Evolutionary conservation across 2,113 vertebrate species (phyloP), one percentile per base, ranked within the genome.

Genomic region (Candoia aspera): DNA sequence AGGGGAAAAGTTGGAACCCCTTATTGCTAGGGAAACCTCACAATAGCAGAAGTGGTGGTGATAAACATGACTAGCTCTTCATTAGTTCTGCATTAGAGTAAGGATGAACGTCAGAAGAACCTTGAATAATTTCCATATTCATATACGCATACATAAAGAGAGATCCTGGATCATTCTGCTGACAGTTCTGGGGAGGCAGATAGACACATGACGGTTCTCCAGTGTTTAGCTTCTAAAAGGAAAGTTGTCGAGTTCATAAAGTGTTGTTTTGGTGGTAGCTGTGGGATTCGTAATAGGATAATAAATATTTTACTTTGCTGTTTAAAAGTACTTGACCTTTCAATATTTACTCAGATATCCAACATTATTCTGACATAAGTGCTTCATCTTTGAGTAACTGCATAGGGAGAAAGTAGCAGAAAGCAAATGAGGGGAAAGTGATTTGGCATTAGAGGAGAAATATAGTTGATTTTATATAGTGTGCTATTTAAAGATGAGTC

Each of bases 61-160:
- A 89, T 86, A 42, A 79, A 85, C 57, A 88, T 90, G 90, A 33
- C 10, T 33, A 17, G 4, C 64, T 4, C 73, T 73, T 91, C 0
- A 9, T 93, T 62, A 62, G 42, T 93, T 95, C 54, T 96, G 29
- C 33, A 0, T 90, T 92, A 91, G 37, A 90, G 42, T 87, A 79
- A 90, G 62, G 94, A 55, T 84, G 8, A 93, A 68, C 49, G 79
- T 92, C 17, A 60, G 58, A 94, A 94, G 53, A 79, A 46, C 8
- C 9, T 91, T 93, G 57, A 94, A 92, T 84, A 90, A 13, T 49
- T 95, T 11, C 68, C 91, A 1, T 60, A 49, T 95, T 86, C 93
- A 54, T 92, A 0, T 58, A 49, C 95, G 86, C 93, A 37, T 68
- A 6, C 1, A 9, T 86, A 12, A 87, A 87, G 29, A n/a, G 17